These are phyloP conservation scores for Eupithecia subfuscata DNA, from an alignment of 2,888 invertebrate species.

Conservation along the genomic window DNA sequence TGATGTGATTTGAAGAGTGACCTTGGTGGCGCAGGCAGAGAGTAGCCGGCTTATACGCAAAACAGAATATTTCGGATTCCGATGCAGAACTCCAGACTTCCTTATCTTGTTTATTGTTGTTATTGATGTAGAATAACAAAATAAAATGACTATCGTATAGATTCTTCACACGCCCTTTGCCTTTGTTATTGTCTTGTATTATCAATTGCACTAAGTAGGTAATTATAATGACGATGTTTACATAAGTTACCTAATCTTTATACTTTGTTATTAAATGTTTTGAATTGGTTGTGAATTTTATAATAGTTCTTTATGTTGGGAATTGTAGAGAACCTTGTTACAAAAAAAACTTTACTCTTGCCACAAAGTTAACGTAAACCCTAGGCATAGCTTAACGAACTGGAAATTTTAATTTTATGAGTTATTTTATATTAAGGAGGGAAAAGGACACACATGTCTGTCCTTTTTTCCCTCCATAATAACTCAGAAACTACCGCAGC, in stretches of 20 bases:
- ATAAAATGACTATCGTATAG: slow-evolving; percentile 2
- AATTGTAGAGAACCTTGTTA: too few species aligned
- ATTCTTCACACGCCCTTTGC: slow-evolving; percentile 16
- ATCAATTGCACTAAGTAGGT: slow-evolving; percentile 3
- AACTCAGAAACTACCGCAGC: too few species aligned
- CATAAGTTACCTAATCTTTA: slow-evolving; percentile 32
- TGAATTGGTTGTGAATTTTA: too few species aligned
- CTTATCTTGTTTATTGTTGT: background rate
- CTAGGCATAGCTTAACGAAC: too few species aligned
- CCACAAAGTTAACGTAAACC: too few species aligned
- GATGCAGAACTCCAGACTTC: background rate
- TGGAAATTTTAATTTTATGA: too few species aligned
- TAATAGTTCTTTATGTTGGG: too few species aligned
- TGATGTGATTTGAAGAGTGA: background rate
- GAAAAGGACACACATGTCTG: too few species aligned
- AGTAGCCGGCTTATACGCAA: background rate
- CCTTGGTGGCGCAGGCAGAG: background rate
- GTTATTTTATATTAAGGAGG: too few species aligned
- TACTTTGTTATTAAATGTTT: slow-evolving; percentile 11
- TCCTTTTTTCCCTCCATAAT: too few species aligned
- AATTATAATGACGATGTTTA: slow-evolving; percentile 22
- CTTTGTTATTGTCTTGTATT: background rate
- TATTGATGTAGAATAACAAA: background rate
- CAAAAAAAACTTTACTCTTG: too few species aligned
- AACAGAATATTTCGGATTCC: background rate